Percentiles rank a stretch among this genome's conserved stretches.
Evolutionary conservation across 2,113 vertebrate species (phyloP).

Genomic region (Rostratula benghalensis): DNA sequence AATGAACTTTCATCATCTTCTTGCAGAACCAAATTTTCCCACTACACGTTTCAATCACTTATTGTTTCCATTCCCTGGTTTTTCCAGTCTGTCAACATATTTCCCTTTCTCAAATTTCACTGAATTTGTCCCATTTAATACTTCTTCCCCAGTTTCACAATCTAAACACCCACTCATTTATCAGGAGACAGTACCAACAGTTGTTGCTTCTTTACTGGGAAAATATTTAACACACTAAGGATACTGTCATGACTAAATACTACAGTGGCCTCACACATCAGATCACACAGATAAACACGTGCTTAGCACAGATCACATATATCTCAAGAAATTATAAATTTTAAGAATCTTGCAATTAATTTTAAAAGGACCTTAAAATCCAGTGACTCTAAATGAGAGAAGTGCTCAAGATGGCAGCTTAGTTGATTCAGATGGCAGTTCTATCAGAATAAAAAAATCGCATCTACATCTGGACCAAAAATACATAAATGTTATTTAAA

Average conservation of each 20-base stretch:
- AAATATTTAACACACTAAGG: background rate
- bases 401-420: constrained; percentile 10
- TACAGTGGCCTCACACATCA: background rate
- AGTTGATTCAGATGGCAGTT: constrained; percentile 48
- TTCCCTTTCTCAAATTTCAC: background rate
- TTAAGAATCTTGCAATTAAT: constrained; percentile 44
- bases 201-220: background rate
- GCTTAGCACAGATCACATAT: background rate
- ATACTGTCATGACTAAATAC: background rate
- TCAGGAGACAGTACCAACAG: background rate
- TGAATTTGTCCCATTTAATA: background rate
- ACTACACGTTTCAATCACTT: background rate
- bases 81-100: background rate
- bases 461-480: constrained; percentile 23
- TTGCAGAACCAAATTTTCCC: background rate
- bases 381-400: constrained; percentile 13
- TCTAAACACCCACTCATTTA: background rate
- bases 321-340: constrained; percentile 46
- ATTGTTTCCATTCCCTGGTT: background rate
- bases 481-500: background rate
- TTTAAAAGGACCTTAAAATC: background rate
- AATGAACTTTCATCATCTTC: background rate
- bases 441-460: background rate
- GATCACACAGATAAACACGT: background rate
- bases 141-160: background rate